Conservation (phyloP, 1,140 invertebrate genomes). For the Macrostomum lignano region DNA sequence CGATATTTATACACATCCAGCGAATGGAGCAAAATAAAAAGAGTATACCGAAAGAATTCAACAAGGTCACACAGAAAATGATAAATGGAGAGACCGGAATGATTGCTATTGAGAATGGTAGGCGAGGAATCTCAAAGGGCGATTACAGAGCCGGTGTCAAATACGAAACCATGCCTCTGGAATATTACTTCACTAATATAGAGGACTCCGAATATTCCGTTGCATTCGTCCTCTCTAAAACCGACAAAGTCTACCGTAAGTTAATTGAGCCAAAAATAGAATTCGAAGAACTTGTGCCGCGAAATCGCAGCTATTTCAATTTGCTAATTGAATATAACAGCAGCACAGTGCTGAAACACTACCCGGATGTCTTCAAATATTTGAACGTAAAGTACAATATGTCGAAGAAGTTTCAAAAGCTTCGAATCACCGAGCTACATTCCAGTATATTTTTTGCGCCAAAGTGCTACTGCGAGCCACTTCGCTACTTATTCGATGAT, state of each 20-base stretch:
- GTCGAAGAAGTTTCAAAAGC: constrained; percentile 15
- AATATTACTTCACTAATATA: constrained; percentile 24
- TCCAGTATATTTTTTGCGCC: constrained; percentile 28
- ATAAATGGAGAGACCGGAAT: constrained; percentile 17
- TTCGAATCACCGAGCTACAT: constrained; percentile 15
- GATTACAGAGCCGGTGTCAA: constrained; percentile 9
- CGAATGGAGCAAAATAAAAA: constrained; percentile 24
- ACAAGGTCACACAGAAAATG: constrained; percentile 20
- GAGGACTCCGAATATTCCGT: constrained; percentile 26
- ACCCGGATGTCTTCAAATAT: constrained; percentile 17
- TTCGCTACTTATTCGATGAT: constrained; percentile 27
- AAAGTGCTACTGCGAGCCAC: constrained; percentile 27
- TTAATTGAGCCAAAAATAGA: constrained; percentile 23
- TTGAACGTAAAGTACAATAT: constrained; percentile 22
- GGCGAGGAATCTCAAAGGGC: constrained; percentile 7
- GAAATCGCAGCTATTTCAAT: constrained; percentile 25
- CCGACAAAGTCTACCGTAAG: constrained; percentile 26
- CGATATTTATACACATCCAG: constrained; percentile 27
- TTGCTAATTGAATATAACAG: constrained; percentile 25
- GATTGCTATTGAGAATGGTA: constrained; percentile 2
- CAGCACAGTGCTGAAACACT: constrained; percentile 10
- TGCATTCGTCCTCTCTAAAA: constrained; percentile 24
- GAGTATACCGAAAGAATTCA: constrained; percentile 19
- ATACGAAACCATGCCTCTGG: constrained; percentile 10
- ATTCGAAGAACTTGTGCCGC: no score